phyloP scores from a whole-genome alignment of 2,113 vertebrate genomes.

The Aepyceros melampus region DNA sequence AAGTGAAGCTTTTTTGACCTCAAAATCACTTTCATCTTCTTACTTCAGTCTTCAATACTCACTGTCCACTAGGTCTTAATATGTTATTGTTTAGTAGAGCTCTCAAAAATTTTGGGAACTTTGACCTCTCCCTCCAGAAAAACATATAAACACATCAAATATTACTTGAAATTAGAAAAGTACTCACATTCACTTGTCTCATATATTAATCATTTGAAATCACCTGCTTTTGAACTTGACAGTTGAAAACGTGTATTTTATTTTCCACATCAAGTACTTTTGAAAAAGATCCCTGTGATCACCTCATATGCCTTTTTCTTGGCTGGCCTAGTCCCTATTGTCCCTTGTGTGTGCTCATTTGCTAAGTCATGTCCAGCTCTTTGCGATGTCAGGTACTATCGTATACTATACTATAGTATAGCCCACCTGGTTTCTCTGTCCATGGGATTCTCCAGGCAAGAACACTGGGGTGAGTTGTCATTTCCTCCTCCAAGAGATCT shows the following conservation, averaged over 20 bases:
- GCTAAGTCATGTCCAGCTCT: not conserved
- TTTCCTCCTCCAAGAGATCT: not conserved
- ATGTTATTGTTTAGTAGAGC: not conserved
- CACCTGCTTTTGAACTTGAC: not conserved
- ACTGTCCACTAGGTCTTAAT: not conserved
- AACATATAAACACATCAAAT: not conserved
- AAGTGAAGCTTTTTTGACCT: not conserved
- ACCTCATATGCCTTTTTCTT: not conserved
- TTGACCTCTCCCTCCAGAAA: not conserved
- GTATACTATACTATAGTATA: too few relatives aligned
- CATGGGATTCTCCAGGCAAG: not conserved
- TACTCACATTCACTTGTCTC: not conserved
- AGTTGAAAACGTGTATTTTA: not conserved
- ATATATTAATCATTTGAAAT: not conserved
- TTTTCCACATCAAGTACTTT: not conserved
- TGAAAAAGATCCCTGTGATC: not conserved
- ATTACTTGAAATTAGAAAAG: not conserved
- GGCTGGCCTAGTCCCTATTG: not conserved
- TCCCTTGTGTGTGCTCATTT: not conserved
- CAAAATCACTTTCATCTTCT: not conserved
- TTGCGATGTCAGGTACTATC: not conserved
- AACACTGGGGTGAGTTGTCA: not conserved
- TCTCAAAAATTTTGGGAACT: not conserved
- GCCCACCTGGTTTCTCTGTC: not conserved
- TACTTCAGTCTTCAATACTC: not conserved